Evolutionary conservation across 2,888 invertebrate genomes (phyloP).

Genomic region (Caenorhabditis virilis): DNA sequence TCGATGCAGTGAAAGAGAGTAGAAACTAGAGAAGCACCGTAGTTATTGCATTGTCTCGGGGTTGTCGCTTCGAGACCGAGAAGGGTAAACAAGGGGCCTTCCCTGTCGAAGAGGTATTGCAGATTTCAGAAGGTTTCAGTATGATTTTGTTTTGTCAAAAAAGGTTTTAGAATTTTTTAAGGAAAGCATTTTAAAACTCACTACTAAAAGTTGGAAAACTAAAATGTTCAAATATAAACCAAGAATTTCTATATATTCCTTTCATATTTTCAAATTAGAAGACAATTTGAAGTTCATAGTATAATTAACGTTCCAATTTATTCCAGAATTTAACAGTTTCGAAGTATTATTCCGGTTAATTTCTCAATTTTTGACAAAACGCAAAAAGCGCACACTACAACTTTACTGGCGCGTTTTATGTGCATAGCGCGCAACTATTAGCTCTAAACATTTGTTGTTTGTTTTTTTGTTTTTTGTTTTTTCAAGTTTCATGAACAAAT

Average conservation of each 20-base stretch:
- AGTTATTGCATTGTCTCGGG: no score
- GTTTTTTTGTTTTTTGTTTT: conserved; percentile 17
- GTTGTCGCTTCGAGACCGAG: no score
- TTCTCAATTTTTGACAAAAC: no score
- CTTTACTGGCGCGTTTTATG: conserved; percentile 14
- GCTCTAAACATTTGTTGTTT: conserved; percentile 13
- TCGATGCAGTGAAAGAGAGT: background rate
- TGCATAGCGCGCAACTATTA: conserved; percentile 30
- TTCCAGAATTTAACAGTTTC: no score
- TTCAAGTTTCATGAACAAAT: background rate
- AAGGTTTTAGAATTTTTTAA: background rate
- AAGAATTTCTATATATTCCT: no score
- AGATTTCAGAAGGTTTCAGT: background rate
- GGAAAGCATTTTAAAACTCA: no score
- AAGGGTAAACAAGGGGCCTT: background rate
- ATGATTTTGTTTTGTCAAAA: background rate
- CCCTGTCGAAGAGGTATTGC: background rate
- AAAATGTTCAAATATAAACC: no score
- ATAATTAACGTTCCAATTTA: no score
- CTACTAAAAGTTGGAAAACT: no score
- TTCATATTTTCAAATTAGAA: no score
- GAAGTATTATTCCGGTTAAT: no score
- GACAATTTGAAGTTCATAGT: no score
- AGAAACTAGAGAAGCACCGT: background rate
- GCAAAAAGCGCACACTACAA: background rate